Evolutionary conservation across 2,113 vertebrate species (phyloP), one percentile per base, ranked within the genome.

Genomic region (Odontophorus gujanensis): DNA sequence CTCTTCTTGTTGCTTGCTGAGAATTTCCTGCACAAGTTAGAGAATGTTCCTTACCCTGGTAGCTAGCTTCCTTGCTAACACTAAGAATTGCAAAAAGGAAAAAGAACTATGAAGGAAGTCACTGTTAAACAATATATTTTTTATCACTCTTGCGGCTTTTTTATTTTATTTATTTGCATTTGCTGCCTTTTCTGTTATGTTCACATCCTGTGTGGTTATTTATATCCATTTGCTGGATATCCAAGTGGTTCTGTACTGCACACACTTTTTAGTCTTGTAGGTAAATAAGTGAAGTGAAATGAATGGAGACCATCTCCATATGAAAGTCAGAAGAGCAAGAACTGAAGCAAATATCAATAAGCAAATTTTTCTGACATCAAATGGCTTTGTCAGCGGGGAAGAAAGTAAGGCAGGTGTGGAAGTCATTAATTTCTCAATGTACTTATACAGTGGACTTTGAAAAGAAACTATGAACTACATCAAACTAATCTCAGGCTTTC

Each of bases 241-340:
- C 20, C 25, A 83, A 19, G 30, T 81, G 11, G 18, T 74, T 53
- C 34, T n/a, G 9, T 51, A 40, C 43, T 45, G 2, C 63, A 28
- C 55, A 47, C 3, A 13, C 28, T 72, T 71, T 0, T 1, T 63
- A 63, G 0, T 5, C 28, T 11, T 68, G 26, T 15, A 17, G 40
- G 5, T 34, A 71, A 62, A 68, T 40, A 40, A 40, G 40, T 40
- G 40, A 81, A 6, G 36, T 71, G 34, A 84, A 86, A 63, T n/a
- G 2, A 82, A 62, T 7, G 2, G 13, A 55, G n/a, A 48, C 11
- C 13, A 45, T 74, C 19, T 25, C 21, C 38, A 42, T 10, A 21
- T 2, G 20, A 10, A 58, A 45, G 5, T 47, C n/a, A 61, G 15
- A 72, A 42, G 40, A 71, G 25, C 18, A 10, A 11, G 3, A 92